phyloP scores from a whole-genome alignment of 2,888 invertebrate species.

The Torymus aiolomorphi region DNA sequence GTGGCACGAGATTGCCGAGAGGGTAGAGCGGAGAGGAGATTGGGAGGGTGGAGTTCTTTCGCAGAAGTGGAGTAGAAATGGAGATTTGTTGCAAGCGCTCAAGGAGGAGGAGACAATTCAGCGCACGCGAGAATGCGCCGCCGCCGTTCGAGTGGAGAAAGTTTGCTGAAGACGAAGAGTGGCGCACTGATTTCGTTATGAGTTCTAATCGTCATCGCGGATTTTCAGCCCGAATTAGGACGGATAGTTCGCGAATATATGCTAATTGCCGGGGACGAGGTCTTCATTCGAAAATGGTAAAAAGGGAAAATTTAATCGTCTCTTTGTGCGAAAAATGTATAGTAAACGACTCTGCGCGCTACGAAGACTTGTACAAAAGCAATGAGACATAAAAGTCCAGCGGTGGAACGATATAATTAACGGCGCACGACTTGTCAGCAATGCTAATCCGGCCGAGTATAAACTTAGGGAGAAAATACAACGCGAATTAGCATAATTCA shows the following conservation, averaged over 20 bases:
- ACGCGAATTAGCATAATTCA: constrained; percentile 16
- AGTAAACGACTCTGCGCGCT: too few species aligned
- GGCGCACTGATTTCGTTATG: constrained; percentile 27
- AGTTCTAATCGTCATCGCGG: constrained; percentile 7
- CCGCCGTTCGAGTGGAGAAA: background rate
- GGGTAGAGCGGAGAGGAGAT: constrained; percentile 14
- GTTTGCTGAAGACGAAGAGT: background rate
- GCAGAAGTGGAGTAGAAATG: constrained; percentile 1
- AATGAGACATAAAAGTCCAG: too few species aligned
- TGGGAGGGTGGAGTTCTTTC: too few species aligned
- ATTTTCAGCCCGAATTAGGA: background rate
- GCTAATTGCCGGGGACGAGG: too few species aligned
- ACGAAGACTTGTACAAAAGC: too few species aligned
- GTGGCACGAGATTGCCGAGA: constrained; percentile 45
- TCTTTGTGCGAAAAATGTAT: too few species aligned
- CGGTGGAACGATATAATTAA: too few species aligned
- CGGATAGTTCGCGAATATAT: too few species aligned
- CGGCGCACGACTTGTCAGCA: too few species aligned
- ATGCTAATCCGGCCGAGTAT: too few species aligned
- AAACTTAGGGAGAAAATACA: background rate
- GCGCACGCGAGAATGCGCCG: background rate
- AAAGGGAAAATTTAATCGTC: too few species aligned
- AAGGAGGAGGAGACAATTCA: background rate
- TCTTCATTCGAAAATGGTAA: too few species aligned
- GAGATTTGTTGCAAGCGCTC: constrained; percentile 17